Percentiles rank a stretch among this genome's conserved stretches.
Evolutionary conservation across 2,888 invertebrate genomes (phyloP).

Genomic region (Dryadula phaetusa): DNA sequence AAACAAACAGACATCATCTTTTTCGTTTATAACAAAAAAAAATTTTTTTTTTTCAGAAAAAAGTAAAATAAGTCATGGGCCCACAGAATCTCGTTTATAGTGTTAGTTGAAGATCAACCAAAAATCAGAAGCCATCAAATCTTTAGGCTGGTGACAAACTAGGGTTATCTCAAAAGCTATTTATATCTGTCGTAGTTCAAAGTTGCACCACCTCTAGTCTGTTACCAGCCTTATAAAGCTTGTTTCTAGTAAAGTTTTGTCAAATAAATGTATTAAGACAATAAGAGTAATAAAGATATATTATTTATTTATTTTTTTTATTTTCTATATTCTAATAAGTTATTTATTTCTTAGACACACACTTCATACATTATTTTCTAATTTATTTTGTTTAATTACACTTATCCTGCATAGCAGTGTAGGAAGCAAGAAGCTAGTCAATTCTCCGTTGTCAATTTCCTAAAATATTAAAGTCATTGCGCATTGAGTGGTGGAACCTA

Average conservation of each 20-base stretch:
- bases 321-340: no score
- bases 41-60: background rate
- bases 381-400: no score
- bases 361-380: no score
- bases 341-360: no score
- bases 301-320: conserved; percentile 28
- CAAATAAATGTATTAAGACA: conserved; percentile 43
- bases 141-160: conserved; percentile 15
- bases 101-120: conserved; percentile 6
- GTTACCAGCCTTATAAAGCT: conserved; percentile 28
- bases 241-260: conserved; percentile 40
- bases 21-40: no score
- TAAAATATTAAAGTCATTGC: no score
- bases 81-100: conserved; percentile 1
- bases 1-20: no score
- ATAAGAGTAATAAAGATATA: conserved; percentile 39
- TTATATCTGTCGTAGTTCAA: conserved; percentile 20
- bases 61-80: conserved; percentile 2
- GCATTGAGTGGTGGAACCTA: no score
- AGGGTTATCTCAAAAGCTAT: conserved; percentile 6
- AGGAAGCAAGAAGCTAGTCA: no score
- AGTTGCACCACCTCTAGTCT: conserved; percentile 12
- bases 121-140: background rate
- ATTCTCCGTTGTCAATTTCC: no score
- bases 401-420: no score